Evolutionary conservation across 2,888 invertebrate species (phyloP).

Genomic region (Lasioglossum pauxillum): DNA sequence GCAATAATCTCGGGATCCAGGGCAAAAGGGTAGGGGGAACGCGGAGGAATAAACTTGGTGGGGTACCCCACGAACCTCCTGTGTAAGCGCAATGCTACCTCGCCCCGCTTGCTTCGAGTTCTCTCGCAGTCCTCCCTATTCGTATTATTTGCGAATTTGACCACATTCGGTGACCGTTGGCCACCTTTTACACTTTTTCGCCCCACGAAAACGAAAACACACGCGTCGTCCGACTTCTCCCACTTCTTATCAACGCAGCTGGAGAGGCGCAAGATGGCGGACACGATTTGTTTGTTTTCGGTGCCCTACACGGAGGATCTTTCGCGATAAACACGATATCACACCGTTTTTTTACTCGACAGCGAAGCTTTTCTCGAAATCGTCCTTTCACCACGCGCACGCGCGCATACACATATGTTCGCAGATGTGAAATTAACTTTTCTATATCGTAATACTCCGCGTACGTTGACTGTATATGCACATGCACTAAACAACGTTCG

Average conservation of each 20-base stretch:
- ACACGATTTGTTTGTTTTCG: conserved; percentile 76
- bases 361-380: conserved; percentile 21
- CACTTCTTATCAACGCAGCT: conserved; percentile 68
- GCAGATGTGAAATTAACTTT: conserved; percentile 48
- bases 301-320: conserved; percentile 42
- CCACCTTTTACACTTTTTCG: conserved; percentile 59
- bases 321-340: conserved; percentile 25
- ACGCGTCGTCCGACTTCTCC: conserved; percentile 39
- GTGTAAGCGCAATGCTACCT: conserved; percentile 76
- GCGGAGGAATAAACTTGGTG: conserved; percentile 65
- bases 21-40: conserved; percentile 67
- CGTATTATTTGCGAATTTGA: conserved; percentile 67
- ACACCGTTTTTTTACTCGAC: conserved; percentile 30
- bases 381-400: conserved; percentile 39
- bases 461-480: conserved; percentile 43
- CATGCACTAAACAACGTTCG: conserved; percentile 44
- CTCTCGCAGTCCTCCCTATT: conserved; percentile 71
- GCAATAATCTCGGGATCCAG: conserved; percentile 78
- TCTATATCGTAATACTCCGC: conserved; percentile 18
- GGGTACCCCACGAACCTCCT: conserved; percentile 66
- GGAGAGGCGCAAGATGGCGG: conserved; percentile 78
- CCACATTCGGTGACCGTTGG: conserved; percentile 79
- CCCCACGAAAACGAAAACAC: conserved; percentile 44
- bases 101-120: conserved; percentile 63
- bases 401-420: conserved; percentile 50